These are phyloP conservation scores for Crotalus helleri DNA, from an alignment of 2,113 vertebrate genomes.

Conservation along the genomic window DNA sequence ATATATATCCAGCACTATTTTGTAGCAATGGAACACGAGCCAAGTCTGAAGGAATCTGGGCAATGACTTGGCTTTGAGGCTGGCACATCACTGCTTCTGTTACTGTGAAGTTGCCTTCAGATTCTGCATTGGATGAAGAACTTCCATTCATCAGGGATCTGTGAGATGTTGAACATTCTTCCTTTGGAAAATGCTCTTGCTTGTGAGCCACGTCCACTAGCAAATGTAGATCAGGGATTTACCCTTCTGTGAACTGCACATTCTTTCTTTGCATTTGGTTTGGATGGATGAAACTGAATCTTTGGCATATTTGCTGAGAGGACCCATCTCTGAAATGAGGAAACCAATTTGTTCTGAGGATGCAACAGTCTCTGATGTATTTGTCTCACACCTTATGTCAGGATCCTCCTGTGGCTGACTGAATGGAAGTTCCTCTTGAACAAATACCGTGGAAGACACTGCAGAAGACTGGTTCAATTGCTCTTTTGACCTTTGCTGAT, in stretches of 20 bases:
- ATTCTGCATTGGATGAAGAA: too few relatives aligned
- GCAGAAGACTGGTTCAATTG: slow-evolving; percentile 42
- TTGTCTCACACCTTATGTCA: slow-evolving; percentile 34
- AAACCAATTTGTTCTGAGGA: slow-evolving; percentile 58
- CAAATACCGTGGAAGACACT: slow-evolving; percentile 50
- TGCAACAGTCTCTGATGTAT: slow-evolving; percentile 38
- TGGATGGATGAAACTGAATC: slow-evolving; percentile 40
- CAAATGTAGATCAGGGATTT: slow-evolving; percentile 40
- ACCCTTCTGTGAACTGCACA: slow-evolving; percentile 41
- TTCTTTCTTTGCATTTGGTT: slow-evolving; percentile 51
- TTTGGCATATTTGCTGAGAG: slow-evolving; percentile 46
- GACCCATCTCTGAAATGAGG: slow-evolving; percentile 51
- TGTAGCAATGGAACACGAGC: too few relatives aligned
- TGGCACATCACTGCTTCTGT: too few relatives aligned
- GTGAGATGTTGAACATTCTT: slow-evolving; percentile 30
- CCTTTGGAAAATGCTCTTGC: slow-evolving; percentile 56
- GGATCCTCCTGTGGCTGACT: slow-evolving; percentile 49
- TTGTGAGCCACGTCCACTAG: slow-evolving; percentile 69
- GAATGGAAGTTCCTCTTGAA: slow-evolving; percentile 56
- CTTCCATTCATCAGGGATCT: too few relatives aligned
- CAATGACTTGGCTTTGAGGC: too few relatives aligned
- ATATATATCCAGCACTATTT: too few relatives aligned
- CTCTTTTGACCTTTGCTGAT: slow-evolving; percentile 52
- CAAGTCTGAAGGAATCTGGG: too few relatives aligned
- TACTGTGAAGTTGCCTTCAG: too few relatives aligned